A percentile compares a stretch with the other conserved stretches of the same genome.
These are phyloP conservation scores for Trachops cirrhosus DNA, from an alignment of 2,797 vertebrate genomes.

Conservation along the genomic window DNA sequence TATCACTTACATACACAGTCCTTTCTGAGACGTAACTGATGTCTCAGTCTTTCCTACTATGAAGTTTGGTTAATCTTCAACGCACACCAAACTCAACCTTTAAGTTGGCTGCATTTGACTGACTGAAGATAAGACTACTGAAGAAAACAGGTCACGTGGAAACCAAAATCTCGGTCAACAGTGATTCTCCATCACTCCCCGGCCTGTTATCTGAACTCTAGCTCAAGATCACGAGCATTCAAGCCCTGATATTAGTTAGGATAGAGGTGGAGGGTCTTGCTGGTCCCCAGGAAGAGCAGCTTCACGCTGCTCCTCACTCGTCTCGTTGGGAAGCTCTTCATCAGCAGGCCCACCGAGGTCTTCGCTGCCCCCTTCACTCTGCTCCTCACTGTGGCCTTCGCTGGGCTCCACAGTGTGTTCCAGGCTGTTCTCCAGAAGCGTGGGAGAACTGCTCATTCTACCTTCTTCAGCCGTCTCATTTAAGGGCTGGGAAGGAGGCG, in stretches of 20 bases:
- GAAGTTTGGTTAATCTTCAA: conserved; percentile 78
- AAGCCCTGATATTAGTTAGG: conserved; percentile 77
- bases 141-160: conserved; percentile 65
- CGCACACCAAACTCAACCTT: conserved; percentile 57
- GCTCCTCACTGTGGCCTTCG: conserved; percentile 80
- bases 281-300: conserved; percentile 75
- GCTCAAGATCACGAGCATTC: conserved; percentile 71
- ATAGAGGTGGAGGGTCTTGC: conserved; percentile 69
- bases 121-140: conserved; percentile 74
- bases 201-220: conserved; percentile 76
- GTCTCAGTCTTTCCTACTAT: conserved; percentile 75
- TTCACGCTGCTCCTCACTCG: conserved; percentile 69
- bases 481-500: conserved; percentile 71
- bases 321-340: conserved; percentile 77
- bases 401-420: conserved; percentile 77
- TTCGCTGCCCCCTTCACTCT: conserved; percentile 81
- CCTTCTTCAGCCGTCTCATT: conserved; percentile 75
- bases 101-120: conserved; percentile 72
- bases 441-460: conserved; percentile 77
- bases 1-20: conserved; percentile 75
- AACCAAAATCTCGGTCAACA: conserved; percentile 75
- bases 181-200: conserved; percentile 72
- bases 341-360: conserved; percentile 71
- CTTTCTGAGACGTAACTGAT: conserved; percentile 77
- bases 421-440: conserved; percentile 80